Evolutionary conservation across 2,797 vertebrate species (phyloP), one percentile per base, ranked within the genome.

Genomic region (Cuculus canorus): DNA sequence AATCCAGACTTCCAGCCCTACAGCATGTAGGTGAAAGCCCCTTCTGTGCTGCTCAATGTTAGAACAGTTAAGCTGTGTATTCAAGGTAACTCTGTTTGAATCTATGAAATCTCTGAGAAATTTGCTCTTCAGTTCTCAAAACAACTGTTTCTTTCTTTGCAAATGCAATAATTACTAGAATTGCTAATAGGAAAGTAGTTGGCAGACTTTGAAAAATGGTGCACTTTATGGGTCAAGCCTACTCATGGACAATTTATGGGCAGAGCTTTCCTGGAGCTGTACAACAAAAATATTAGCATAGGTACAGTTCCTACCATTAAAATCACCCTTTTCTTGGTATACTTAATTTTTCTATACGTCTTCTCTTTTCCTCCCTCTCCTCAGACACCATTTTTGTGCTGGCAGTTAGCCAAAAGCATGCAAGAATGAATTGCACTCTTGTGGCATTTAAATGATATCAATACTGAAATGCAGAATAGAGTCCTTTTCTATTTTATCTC

Each of bases 401-500:
- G 82, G 79, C 91, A 87, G 86, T 37, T 86, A 86, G 91, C 90
- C 90, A 95, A 86, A 94, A 75, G 41, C 77, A 95, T 82, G 60
- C 73, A 91, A 92, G 94, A 95, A 94, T 73, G 82, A 91, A 91
- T 76, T 95, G 82, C 64, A 85, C 71, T 85, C 77, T 93, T 80
- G 85, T 32, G 33, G 78, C 90, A 95, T 95, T 93, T 96, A 96
- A 96, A 95, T 94, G 82, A 80, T 68, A 96, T 88, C 92, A 91
- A 82, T 86, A 85, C 70, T 56, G 88, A 95, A 96, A 96, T 91
- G 88, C 88, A 94, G 91, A 96, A 87, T 79, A 87, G 80, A 95
- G 47, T 66, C 80, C 75, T 95, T 96, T 84, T 78, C 93, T 80
- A 79, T 91, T 96, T 96, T 96, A 94, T 95, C 90, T 96, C 92